Percentiles rank a stretch among this genome's conserved stretches.
phyloP scores from a whole-genome alignment of 2,113 vertebrate species.

The Paramormyrops kingsleyae region DNA sequence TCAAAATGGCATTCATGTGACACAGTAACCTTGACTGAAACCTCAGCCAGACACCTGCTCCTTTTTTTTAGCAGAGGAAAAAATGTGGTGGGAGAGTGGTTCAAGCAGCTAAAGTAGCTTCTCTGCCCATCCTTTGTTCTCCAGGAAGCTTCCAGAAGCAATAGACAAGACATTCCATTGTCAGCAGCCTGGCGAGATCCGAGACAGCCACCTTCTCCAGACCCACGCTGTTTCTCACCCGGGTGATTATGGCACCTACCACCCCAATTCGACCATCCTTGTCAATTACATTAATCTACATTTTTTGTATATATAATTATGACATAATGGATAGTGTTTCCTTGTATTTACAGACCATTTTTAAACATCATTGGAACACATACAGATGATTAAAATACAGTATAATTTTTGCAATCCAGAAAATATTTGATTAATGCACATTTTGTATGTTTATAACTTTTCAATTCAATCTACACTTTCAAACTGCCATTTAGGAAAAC shows the following conservation, averaged over 20 bases:
- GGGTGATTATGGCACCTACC: constrained; percentile 37
- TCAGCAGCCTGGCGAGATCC: constrained; percentile 30
- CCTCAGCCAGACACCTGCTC: background rate
- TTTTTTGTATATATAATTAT: background rate
- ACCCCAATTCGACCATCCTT: background rate
- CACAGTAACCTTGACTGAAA: background rate
- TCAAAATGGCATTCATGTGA: background rate
- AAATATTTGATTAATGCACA: background rate
- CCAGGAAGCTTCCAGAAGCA: constrained; percentile 23
- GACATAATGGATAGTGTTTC: background rate
- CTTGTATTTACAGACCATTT: background rate
- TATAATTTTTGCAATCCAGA: background rate
- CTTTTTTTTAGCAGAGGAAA: background rate
- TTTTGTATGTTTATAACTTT: background rate
- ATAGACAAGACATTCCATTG: constrained; percentile 29
- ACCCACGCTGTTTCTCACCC: constrained; percentile 31
- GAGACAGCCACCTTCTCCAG: constrained; percentile 24
- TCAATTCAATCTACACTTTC: background rate
- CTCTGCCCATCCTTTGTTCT: background rate
- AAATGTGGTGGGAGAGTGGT: background rate
- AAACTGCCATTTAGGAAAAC: background rate
- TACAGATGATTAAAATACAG: background rate
- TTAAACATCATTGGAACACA: background rate
- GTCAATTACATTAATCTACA: background rate
- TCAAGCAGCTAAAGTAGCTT: background rate